Percentiles rank a stretch among this genome's conserved stretches.
Conservation (phyloP, 2,797 vertebrate species). For the Argyrosomus regius region DNA sequence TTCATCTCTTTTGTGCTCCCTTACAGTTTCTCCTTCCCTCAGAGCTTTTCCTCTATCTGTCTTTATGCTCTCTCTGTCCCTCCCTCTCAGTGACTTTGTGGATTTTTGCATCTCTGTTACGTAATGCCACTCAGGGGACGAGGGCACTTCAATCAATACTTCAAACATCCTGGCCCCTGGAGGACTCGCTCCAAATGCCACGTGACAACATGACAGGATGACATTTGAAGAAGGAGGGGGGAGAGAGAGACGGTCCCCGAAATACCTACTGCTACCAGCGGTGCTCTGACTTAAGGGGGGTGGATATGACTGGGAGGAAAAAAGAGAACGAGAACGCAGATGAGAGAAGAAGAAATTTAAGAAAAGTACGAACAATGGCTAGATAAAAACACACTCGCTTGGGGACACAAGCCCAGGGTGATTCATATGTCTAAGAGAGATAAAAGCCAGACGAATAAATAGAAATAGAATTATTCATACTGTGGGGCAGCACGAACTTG, state of each 20-base stretch:
- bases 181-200: constrained; percentile 79
- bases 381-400: constrained; percentile 68
- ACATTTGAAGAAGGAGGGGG: constrained; percentile 58
- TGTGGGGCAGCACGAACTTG: constrained; percentile 46
- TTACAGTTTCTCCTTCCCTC: constrained; percentile 27
- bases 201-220: constrained; percentile 72
- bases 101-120: constrained; percentile 77
- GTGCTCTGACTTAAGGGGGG: constrained; percentile 21
- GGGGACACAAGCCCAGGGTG: constrained; percentile 60
- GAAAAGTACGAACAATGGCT: constrained; percentile 58
- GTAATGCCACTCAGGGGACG: constrained; percentile 75
- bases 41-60: constrained; percentile 21
- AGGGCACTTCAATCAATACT: constrained; percentile 81
- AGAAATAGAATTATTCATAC: constrained; percentile 76
- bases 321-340: constrained; percentile 49
- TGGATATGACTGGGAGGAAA: constrained; percentile 30
- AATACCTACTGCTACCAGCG: constrained; percentile 56
- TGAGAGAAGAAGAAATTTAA: constrained; percentile 42
- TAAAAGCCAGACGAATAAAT: constrained; percentile 78
- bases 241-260: constrained; percentile 21
- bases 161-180: constrained; percentile 64
- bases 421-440: constrained; percentile 77
- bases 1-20: constrained; percentile 21
- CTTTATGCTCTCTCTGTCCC: constrained; percentile 21
- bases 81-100: constrained; percentile 73